Evolutionary conservation across 2,797 vertebrate genomes (phyloP), one percentile per base, ranked within the genome.

Genomic region (Eurystomus glaucurus): DNA sequence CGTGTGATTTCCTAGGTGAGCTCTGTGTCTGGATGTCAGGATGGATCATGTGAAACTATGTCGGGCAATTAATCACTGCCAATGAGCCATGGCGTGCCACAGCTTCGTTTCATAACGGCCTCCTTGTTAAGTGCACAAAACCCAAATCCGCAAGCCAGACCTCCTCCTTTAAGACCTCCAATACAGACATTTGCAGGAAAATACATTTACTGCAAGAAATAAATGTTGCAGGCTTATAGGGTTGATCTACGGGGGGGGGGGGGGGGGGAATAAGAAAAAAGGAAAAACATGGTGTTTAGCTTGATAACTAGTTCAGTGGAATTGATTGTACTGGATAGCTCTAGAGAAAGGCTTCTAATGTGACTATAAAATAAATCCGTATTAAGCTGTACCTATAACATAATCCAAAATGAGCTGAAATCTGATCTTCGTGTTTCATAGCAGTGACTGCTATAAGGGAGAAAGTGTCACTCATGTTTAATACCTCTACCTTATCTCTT

Each of bases 1-100:
- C 93, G 80, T 79, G 75, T 6, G 58, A 97, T 98, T 98, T 98
- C 97, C 96, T 98, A 98, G 98, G 98, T 98, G 98, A 99, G 93
- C 97, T 85, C 98, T 98, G 95, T 95, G 96, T 97, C 97, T 96
- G 66, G 55, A 93, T 95, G 95, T 97, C 98, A 97, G 96, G 98
- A 98, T 97, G 98, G 98, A 98, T 98, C 98, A 98, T 98, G 97
- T 98, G 98, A 98, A 98, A 98, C 97, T 98, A 97, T 96, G 96
- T 97, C 97, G 55, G 97, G 94, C 98, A 97, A 98, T 99, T 99
- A 99, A 99, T 99, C 98, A 99, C 97, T 95, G 94, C 98, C 98
- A 99, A 98, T 98, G 98, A 99, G 98, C 98, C 98, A 98, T 98
- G 98, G 98, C 98, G 4, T 94, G 98, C 98, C 96, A 98, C 98